These are phyloP conservation scores for Orthosia cruda DNA, from an alignment of 2,888 invertebrate genomes.

Conservation along the genomic window DNA sequence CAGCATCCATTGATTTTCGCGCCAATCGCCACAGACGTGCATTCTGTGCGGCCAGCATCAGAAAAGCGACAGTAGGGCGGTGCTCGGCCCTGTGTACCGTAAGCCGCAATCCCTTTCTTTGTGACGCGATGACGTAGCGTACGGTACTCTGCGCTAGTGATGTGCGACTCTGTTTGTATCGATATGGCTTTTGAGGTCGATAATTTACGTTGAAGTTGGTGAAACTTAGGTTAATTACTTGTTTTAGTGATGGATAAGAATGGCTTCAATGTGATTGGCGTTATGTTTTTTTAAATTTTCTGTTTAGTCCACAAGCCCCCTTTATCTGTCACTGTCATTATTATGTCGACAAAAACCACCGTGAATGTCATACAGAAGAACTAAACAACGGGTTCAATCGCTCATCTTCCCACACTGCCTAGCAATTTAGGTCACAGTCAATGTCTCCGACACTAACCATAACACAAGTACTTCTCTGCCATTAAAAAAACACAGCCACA, in stretches of 20 bases:
- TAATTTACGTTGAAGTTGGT: slow-evolving; percentile 16
- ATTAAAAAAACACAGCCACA: slow-evolving; percentile 24
- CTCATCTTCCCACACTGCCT: not conserved
- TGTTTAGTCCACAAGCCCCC: not conserved
- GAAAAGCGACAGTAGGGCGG: slow-evolving; percentile 89
- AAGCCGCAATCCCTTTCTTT: slow-evolving; percentile 89
- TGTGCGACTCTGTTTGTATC: slow-evolving; percentile 65
- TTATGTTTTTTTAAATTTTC: not conserved
- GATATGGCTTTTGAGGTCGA: slow-evolving; percentile 65
- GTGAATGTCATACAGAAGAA: not conserved
- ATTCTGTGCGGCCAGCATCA: slow-evolving; percentile 60
- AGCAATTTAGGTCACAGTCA: slow-evolving; percentile 24
- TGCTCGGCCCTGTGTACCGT: slow-evolving; percentile 84
- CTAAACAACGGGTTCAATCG: not conserved
- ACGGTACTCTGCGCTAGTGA: slow-evolving; percentile 87
- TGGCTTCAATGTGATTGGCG: not conserved
- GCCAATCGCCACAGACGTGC: slow-evolving; percentile 43
- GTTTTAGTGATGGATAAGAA: not conserved
- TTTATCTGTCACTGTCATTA: not conserved
- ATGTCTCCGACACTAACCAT: slow-evolving; percentile 14
- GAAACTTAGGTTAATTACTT: slow-evolving; percentile 8
- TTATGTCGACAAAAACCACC: not conserved
- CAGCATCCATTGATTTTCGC: slow-evolving; percentile 33
- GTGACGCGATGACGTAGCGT: slow-evolving; percentile 85
- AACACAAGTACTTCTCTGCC: slow-evolving; percentile 4